These are phyloP conservation scores for Linnaemya vulpina DNA, from an alignment of 2,888 invertebrate genomes.

Conservation along the genomic window DNA sequence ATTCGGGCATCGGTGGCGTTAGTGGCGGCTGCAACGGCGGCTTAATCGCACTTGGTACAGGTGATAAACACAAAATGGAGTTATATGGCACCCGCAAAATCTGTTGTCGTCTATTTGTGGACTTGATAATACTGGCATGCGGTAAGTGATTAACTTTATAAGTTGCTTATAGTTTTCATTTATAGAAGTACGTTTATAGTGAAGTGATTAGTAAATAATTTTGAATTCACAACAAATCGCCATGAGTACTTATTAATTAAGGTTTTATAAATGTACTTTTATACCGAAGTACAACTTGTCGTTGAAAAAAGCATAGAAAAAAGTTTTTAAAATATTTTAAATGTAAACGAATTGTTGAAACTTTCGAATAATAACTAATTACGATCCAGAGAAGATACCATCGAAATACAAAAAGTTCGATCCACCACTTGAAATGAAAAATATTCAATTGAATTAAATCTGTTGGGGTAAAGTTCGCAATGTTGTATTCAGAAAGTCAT, in stretches of 20 bases:
- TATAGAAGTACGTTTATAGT: not conserved
- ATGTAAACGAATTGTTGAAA: too few relatives aligned
- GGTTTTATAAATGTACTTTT: not conserved
- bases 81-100: constrained; percentile 75
- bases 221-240: not conserved
- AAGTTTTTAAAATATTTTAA: too few relatives aligned
- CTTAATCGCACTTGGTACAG: constrained; percentile 9
- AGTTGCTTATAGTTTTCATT: not conserved
- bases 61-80: constrained; percentile 71
- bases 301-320: too few relatives aligned
- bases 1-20: constrained; percentile 38
- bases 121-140: constrained; percentile 76
- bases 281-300: not conserved
- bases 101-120: constrained; percentile 75
- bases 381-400: too few relatives aligned
- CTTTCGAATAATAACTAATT: too few relatives aligned
- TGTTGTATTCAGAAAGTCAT: too few relatives aligned
- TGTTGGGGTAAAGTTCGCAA: too few relatives aligned
- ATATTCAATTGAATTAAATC: too few relatives aligned
- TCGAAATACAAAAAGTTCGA: too few relatives aligned
- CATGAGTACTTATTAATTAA: not conserved
- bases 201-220: constrained; percentile 1
- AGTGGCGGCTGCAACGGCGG: constrained; percentile 15
- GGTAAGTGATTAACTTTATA: constrained; percentile 75
- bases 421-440: too few relatives aligned